Evolutionary conservation across 2,888 invertebrate species (phyloP).

Genomic region (Polyommatus iphigenia): DNA sequence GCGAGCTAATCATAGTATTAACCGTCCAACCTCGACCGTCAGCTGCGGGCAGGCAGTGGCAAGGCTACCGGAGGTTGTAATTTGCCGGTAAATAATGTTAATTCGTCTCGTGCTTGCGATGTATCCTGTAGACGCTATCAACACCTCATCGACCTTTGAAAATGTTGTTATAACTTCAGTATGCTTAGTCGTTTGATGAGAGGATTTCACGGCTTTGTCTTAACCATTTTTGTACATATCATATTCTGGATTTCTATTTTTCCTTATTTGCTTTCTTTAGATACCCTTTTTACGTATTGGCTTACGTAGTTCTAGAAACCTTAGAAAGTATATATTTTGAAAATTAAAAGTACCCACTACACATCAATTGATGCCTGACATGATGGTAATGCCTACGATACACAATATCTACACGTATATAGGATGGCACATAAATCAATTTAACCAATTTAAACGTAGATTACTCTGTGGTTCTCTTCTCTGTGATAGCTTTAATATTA

Average conservation of each 20-base stretch:
- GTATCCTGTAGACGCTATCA: constrained; percentile 14
- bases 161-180: not conserved
- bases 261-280: too few relatives aligned
- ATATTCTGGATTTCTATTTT: too few relatives aligned
- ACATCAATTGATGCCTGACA: too few relatives aligned
- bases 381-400: too few relatives aligned
- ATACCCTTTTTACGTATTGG: too few relatives aligned
- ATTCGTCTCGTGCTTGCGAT: constrained; percentile 17
- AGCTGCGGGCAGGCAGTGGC: not conserved
- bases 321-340: too few relatives aligned
- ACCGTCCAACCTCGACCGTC: not conserved
- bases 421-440: constrained; percentile 4
- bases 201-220: too few relatives aligned
- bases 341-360: too few relatives aligned
- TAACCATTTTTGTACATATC: too few relatives aligned
- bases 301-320: too few relatives aligned
- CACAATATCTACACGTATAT: not conserved
- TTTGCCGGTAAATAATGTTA: constrained; percentile 19
- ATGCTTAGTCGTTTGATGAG: too few relatives aligned
- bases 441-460: not conserved
- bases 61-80: constrained; percentile 20
- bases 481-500: not conserved
- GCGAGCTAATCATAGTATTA: not conserved
- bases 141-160: not conserved
- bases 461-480: not conserved